Base-by-base conservation (phyloP, 2,797 vertebrate genomes). In the Alosa sapidissima region DNA sequence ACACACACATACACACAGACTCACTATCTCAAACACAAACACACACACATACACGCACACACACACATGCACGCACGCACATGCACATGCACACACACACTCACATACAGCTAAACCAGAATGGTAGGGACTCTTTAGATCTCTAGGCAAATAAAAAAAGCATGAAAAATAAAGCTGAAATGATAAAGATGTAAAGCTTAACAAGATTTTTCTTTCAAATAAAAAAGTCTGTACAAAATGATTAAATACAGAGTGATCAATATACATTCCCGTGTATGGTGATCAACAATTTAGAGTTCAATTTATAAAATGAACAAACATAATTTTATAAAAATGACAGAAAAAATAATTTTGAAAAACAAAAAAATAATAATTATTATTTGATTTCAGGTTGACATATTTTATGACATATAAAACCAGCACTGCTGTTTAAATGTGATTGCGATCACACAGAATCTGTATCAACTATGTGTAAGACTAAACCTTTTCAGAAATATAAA, bases 161-260 rank as follows among this genome's bases (percentile, higher is more conserved):
- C 28, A 41, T 1, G 51, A 90, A 85, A 58, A 86, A 87, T 0
- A 51, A 47, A 75, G 48, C 72, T 60, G 45, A 36, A 86, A 84
- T 81, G 88, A 28, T 85, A 83, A 85, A 21, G 83, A 65, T 84
- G 62, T 90, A 89, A 85, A 89, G 75, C 85, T 81, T 65, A 89
- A 89, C 89, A 88, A 86, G 85, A 90, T 86, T 45, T 78, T 21
- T 45, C 45, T 78, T 78, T 86, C 89, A 89, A 45, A 87, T 55
- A 21, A 90, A 89, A 92, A 83, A 89, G 88, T 93, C 90, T 95
- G 92, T 95, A 95, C 93, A 96, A 85, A 90, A 91, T 88, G 95
- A 95, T 95, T 94, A 94, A 93, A 95, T 93, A 95, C 92, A 95
- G 92, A 95, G 93, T 94, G 91, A 90, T 91, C 93, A 89, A 89